These are phyloP conservation scores for Cheilosia vulpina DNA, from an alignment of 2,888 invertebrate genomes.

Conservation along the genomic window DNA sequence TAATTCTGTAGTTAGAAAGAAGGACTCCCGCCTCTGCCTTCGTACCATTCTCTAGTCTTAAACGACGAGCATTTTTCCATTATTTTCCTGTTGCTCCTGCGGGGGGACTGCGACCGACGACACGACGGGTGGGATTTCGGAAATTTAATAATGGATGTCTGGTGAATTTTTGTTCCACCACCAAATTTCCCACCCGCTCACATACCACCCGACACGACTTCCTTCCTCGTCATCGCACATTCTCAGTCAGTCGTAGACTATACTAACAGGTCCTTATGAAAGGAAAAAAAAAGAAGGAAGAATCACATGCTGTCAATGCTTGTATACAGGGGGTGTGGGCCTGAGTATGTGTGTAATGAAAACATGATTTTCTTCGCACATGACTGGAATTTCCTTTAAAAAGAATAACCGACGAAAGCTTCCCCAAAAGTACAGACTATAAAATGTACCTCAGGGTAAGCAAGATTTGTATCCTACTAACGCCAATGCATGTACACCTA, in stretches of 20 bases:
- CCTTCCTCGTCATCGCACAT: not conserved
- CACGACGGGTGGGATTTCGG: slow-evolving; percentile 24
- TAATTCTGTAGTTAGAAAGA: slow-evolving; percentile 20
- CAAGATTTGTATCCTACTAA: slow-evolving; percentile 28
- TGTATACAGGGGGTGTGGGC: not conserved
- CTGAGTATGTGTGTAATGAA: slow-evolving; percentile 59
- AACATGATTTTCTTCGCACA: slow-evolving; percentile 64
- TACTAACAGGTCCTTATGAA: slow-evolving; percentile 1
- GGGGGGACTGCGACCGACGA: not conserved
- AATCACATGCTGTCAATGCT: slow-evolving; percentile 12
- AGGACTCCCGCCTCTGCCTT: slow-evolving; percentile 2
- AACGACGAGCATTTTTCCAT: slow-evolving; percentile 15
- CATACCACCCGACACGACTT: not conserved
- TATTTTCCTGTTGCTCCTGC: slow-evolving; percentile 16
- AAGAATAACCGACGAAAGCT: not conserved
- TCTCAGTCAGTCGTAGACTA: not conserved
- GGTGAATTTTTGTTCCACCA: slow-evolving; percentile 1
- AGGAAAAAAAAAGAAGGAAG: not conserved
- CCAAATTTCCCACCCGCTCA: not conserved
- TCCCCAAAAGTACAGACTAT: slow-evolving; percentile 13
- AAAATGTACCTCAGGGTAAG: slow-evolving; percentile 30
- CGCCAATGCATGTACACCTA: not conserved
- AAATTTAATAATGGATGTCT: slow-evolving; percentile 55
- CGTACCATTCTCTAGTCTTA: not conserved
- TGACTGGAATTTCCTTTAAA: slow-evolving; percentile 50